These are phyloP conservation scores for Eupsilia transversa DNA, from an alignment of 2,888 invertebrate genomes.

Conservation along the genomic window DNA sequence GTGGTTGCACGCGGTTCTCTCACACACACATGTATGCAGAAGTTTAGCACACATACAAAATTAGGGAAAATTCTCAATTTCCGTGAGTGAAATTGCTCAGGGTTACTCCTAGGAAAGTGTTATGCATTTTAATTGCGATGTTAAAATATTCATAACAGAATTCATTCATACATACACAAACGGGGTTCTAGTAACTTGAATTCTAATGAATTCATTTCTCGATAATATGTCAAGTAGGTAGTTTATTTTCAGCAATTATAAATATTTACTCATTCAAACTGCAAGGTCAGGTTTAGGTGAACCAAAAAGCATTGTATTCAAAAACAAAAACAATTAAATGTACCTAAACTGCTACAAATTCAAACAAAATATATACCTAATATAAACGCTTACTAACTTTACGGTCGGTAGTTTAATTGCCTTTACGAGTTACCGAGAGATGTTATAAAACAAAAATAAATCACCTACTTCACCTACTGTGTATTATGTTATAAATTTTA, in stretches of 20 bases:
- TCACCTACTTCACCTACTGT: slow-evolving; percentile 45
- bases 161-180: slow-evolving; percentile 29
- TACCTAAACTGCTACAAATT: slow-evolving; percentile 19
- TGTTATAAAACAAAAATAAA: slow-evolving; percentile 55
- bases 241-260: slow-evolving; percentile 9
- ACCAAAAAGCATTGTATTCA: slow-evolving; percentile 33
- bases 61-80: slow-evolving; percentile 85
- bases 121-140: slow-evolving; percentile 36
- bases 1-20: slow-evolving; percentile 85
- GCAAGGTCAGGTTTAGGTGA: slow-evolving; percentile 7
- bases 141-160: slow-evolving; percentile 21
- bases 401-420: slow-evolving; percentile 40
- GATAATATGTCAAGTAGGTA: not conserved
- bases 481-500: slow-evolving; percentile 60
- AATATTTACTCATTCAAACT: slow-evolving; percentile 21
- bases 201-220: slow-evolving; percentile 9
- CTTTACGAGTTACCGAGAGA: slow-evolving; percentile 29
- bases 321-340: slow-evolving; percentile 9
- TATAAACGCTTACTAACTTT: slow-evolving; percentile 31
- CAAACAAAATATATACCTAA: slow-evolving; percentile 13
- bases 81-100: slow-evolving; percentile 73
- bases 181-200: not conserved
- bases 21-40: slow-evolving; percentile 72
- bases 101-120: slow-evolving; percentile 29
- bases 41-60: slow-evolving; percentile 61